These are phyloP conservation scores for Diloba caeruleocephala DNA, from an alignment of 2,888 invertebrate species.

Conservation along the genomic window DNA sequence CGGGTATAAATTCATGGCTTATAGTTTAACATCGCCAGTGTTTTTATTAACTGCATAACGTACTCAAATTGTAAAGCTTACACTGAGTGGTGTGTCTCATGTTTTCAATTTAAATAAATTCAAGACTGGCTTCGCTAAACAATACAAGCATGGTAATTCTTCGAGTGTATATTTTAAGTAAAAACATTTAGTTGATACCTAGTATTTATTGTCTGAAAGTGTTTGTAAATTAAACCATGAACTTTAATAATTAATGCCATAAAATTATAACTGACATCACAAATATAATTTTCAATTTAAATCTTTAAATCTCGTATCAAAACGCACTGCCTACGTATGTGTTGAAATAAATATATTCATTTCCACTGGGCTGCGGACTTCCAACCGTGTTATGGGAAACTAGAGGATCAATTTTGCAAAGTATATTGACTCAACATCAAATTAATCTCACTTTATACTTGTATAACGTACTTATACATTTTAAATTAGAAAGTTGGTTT, in stretches of 20 bases:
- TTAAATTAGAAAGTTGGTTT: conserved; percentile 66
- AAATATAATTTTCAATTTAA: no score
- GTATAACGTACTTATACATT: conserved; percentile 61
- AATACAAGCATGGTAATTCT: conserved; percentile 1
- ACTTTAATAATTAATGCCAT: no score
- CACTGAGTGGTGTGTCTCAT: conserved; percentile 11
- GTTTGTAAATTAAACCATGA: no score
- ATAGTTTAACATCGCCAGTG: conserved; percentile 48
- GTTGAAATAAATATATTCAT: not conserved
- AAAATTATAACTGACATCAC: no score
- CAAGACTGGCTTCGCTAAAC: conserved; percentile 16
- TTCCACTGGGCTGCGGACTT: no score
- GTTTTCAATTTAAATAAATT: conserved; percentile 23
- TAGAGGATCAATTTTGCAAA: conserved; percentile 57
- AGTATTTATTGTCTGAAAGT: conserved; percentile 9
- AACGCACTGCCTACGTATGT: no score
- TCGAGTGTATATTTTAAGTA: conserved; percentile 12
- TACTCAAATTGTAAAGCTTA: conserved; percentile 38
- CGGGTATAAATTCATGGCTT: conserved; percentile 63
- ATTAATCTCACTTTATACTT: conserved; percentile 62
- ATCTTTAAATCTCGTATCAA: no score
- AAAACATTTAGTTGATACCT: conserved; percentile 13
- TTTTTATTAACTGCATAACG: conserved; percentile 47
- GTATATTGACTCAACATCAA: conserved; percentile 64
- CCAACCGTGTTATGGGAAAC: conserved; percentile 3